Evolutionary conservation across 2,797 vertebrate species (phyloP).

Genomic region (Erethizon dorsatum): DNA sequence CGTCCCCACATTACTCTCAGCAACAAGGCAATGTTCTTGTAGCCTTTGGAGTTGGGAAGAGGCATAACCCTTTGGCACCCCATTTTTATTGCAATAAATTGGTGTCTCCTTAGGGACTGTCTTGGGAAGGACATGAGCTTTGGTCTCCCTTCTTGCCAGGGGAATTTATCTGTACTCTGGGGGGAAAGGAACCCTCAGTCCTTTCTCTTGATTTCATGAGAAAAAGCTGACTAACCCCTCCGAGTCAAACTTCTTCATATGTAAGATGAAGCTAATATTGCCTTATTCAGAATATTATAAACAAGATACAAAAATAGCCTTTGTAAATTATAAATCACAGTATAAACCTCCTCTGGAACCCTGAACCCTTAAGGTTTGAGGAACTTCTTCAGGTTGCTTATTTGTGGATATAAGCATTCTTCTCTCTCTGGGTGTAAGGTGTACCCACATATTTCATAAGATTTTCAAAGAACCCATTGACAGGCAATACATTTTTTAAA

Average conservation of each 20-base stretch:
- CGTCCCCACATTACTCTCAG: neutral
- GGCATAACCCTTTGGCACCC: neutral
- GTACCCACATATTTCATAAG: neutral
- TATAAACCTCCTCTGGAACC: slow-evolving; percentile 20
- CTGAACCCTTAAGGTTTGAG: neutral
- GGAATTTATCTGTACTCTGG: neutral
- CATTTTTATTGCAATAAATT: neutral
- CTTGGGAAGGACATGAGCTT: neutral
- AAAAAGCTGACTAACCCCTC: neutral
- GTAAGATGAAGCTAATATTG: neutral
- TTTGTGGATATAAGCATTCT: neutral
- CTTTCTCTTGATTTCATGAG: slow-evolving; percentile 5
- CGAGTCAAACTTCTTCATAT: slow-evolving; percentile 21
- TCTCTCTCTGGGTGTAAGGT: neutral
- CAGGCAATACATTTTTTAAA: slow-evolving; percentile 32
- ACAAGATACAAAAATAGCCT: neutral
- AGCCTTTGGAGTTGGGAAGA: neutral
- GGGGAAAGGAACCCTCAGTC: neutral
- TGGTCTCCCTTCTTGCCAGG: neutral
- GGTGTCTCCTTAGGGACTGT: neutral
- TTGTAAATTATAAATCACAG: slow-evolving; percentile 13
- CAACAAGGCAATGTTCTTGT: neutral
- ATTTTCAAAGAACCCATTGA: slow-evolving; percentile 20
- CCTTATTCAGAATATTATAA: slow-evolving; percentile 46
- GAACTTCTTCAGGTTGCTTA: neutral